phyloP scores from a whole-genome alignment of 2,888 invertebrate genomes.

The Herminia tarsipennalis region DNA sequence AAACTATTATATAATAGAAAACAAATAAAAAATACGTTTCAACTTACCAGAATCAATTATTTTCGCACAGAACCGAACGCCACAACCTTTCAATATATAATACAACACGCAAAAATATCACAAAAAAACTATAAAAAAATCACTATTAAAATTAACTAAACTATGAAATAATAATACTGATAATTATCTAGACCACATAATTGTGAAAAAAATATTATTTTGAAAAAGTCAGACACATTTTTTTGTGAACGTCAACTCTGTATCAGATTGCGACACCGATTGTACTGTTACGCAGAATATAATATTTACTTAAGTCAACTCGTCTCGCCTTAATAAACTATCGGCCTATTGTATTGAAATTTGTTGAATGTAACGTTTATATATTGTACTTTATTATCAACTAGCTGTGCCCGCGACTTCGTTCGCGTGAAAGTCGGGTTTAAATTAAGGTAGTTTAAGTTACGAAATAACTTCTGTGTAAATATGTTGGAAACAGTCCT shows the following conservation, averaged over 20 bases:
- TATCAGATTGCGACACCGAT: neutral
- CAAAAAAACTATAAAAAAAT: neutral
- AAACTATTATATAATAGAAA: too few species aligned
- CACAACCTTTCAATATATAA: neutral
- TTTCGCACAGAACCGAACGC: neutral
- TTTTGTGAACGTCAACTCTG: conserved; percentile 1
- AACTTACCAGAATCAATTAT: conserved; percentile 1
- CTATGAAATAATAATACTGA: neutral
- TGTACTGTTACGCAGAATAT: conserved; percentile 1
- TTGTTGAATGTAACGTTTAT: conserved; percentile 5
- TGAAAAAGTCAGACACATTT: conserved; percentile 2
- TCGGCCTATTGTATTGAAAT: conserved; percentile 7
- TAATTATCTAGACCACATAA: conserved; percentile 1
- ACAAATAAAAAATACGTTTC: neutral
- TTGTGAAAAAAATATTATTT: neutral
- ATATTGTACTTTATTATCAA: too few species aligned
- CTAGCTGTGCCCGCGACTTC: too few species aligned
- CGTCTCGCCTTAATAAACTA: conserved; percentile 2
- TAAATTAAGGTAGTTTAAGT: too few species aligned
- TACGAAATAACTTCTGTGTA: too few species aligned
- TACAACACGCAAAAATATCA: neutral
- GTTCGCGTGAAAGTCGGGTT: too few species aligned
- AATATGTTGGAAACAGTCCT: too few species aligned
- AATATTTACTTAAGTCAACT: conserved; percentile 4
- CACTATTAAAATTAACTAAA: neutral